Evolutionary conservation across 37 sponge, comb jelly and placozoan genomes (phyloP).

Genomic region (Trichoplax adhaerens): DNA sequence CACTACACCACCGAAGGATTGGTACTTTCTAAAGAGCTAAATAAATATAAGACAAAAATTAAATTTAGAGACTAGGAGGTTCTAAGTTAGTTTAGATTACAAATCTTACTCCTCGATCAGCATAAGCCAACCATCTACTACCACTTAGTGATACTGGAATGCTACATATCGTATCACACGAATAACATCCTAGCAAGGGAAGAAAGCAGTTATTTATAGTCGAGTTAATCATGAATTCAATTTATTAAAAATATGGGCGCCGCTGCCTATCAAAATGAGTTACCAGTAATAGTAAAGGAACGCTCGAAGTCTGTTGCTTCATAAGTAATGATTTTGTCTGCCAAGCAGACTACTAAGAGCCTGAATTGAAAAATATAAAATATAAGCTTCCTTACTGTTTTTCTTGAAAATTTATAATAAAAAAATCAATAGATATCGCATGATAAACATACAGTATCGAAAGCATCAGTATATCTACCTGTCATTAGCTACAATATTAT

Average conservation of each 20-base stretch:
- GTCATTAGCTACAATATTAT: too few species aligned
- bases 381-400: too few species aligned
- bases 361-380: constrained; percentile 7
- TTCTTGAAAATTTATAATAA: too few species aligned
- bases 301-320: constrained; percentile 34
- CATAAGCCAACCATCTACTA: constrained; percentile 73
- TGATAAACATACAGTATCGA: too few species aligned
- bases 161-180: too few species aligned
- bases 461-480: too few species aligned
- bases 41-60: background rate
- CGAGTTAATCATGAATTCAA: too few species aligned
- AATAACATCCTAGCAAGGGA: too few species aligned
- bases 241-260: too few species aligned
- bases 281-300: constrained; percentile 40
- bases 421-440: too few species aligned
- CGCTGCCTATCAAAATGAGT: background rate
- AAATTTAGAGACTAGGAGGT: background rate
- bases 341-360: constrained; percentile 33
- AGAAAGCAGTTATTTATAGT: background rate
- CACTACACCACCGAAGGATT: constrained; percentile 53
- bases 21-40: constrained; percentile 16
- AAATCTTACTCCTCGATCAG: constrained; percentile 30
- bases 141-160: constrained; percentile 60
- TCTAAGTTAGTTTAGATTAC: background rate
- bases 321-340: constrained; percentile 32